Evolutionary conservation across 2,113 vertebrate genomes (phyloP).

Genomic region (Microcebus ravelobensis): DNA sequence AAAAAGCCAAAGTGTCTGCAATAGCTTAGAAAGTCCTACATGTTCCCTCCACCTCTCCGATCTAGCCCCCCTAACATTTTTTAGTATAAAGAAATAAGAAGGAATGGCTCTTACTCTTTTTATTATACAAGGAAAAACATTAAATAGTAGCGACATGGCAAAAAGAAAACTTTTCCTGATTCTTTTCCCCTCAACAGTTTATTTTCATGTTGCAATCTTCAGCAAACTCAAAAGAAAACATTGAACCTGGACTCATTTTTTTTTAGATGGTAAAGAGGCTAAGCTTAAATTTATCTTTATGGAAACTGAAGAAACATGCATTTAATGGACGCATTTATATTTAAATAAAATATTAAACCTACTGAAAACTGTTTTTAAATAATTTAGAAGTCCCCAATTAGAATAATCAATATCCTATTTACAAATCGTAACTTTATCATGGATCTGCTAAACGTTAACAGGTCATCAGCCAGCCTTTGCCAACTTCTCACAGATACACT

Average conservation of each 20-base stretch:
- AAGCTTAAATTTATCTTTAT: not conserved
- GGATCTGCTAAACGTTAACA: not conserved
- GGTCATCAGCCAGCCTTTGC: not conserved
- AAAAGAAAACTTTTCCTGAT: not conserved
- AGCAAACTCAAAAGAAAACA: not conserved
- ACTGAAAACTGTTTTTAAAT: not conserved
- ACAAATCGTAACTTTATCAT: not conserved
- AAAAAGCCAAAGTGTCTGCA: not conserved
- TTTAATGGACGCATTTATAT: not conserved
- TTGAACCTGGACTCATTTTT: not conserved
- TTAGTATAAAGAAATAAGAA: not conserved
- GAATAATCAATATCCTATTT: not conserved
- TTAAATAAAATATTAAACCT: not conserved
- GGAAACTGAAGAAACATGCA: constrained; percentile 29
- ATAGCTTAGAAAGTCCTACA: not conserved
- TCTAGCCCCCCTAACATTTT: not conserved
- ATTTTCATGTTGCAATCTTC: not conserved
- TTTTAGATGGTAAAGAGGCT: not conserved
- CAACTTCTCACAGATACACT: not conserved
- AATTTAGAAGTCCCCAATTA: not conserved
- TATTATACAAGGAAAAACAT: not conserved
- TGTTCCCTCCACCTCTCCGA: not conserved
- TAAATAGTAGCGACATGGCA: not conserved
- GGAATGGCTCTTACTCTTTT: not conserved
- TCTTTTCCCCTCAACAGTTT: not conserved